Conservation (phyloP, 2,113 vertebrate genomes). For the Pachycephala philippinensis region DNA sequence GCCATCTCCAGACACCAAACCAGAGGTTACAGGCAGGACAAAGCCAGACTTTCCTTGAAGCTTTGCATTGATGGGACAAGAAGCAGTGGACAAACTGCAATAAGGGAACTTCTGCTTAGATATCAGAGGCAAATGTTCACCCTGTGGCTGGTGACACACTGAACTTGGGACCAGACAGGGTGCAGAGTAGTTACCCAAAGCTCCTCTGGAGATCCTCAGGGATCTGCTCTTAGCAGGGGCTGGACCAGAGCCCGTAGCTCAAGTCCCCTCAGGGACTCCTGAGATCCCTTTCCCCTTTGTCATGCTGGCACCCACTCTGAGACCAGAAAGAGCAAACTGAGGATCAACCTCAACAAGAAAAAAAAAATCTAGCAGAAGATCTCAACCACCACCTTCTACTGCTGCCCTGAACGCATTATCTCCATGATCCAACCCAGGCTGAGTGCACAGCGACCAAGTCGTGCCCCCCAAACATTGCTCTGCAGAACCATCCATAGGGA, state of each 20-base stretch:
- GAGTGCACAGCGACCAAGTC: accelerated
- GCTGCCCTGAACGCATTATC: neutral
- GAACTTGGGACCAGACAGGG: neutral
- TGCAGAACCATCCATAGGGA: neutral
- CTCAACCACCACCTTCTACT: neutral
- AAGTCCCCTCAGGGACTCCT: neutral
- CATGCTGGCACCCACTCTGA: accelerated
- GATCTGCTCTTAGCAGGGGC: neutral
- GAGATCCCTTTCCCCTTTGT: neutral
- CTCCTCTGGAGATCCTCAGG: neutral
- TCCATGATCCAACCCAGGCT: neutral
- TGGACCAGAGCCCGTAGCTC: neutral
- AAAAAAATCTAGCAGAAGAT: neutral
- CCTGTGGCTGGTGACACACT: neutral
- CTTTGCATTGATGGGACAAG: neutral
- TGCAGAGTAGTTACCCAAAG: neutral
- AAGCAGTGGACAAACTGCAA: neutral
- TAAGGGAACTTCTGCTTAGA: neutral
- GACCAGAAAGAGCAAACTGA: neutral
- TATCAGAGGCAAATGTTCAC: neutral
- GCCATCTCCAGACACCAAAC: neutral
- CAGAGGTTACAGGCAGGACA: neutral
- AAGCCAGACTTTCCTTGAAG: neutral
- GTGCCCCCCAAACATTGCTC: accelerated
- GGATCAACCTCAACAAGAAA: neutral